phyloP scores from a whole-genome alignment of 2,113 vertebrate genomes.

The Ictalurus furcatus region DNA sequence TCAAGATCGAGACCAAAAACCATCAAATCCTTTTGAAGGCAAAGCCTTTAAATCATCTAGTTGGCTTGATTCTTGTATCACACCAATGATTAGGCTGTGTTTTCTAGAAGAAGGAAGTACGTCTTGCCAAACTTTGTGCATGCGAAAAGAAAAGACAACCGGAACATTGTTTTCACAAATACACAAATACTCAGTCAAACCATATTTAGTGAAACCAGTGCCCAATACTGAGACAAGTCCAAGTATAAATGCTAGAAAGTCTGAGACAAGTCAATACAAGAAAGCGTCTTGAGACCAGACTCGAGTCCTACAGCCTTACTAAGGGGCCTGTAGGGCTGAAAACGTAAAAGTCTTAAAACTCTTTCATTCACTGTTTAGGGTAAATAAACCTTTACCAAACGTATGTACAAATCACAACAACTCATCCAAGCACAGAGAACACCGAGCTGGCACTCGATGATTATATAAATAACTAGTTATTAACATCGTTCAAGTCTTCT shows the following conservation, averaged over 20 bases:
- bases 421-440: background rate
- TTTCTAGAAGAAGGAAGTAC: background rate
- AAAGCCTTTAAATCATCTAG: background rate
- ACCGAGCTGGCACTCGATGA: background rate
- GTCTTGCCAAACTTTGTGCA: background rate
- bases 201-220: background rate
- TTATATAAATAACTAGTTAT: too few species aligned
- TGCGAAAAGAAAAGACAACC: background rate
- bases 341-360: too few species aligned
- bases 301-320: background rate
- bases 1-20: too few species aligned
- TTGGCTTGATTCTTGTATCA: too few species aligned
- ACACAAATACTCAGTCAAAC: background rate
- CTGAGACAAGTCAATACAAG: background rate
- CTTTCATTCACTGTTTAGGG: too few species aligned
- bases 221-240: background rate
- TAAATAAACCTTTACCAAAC: background rate
- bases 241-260: background rate
- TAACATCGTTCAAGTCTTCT: too few species aligned
- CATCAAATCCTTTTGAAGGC: background rate
- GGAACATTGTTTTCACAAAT: background rate
- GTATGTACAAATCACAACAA: background rate
- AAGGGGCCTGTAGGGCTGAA: too few species aligned
- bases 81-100: background rate
- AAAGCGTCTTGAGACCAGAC: background rate